Evolutionary conservation across 1,140 invertebrate species (phyloP), one percentile per base, ranked within the genome.

Genomic region (Neoseiulus cucumeris): DNA sequence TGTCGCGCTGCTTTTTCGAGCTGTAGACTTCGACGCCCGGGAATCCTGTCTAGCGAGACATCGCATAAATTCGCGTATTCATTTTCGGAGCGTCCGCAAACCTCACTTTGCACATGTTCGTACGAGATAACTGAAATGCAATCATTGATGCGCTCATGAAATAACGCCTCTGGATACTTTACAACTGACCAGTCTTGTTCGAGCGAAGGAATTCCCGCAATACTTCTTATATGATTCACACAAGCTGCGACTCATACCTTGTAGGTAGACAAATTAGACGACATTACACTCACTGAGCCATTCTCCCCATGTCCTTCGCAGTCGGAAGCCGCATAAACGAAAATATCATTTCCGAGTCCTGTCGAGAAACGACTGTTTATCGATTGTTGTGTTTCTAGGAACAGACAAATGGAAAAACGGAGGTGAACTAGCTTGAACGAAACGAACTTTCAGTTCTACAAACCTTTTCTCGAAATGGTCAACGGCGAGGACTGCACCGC

Each of bases 251-350:
- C 4, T 2, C 14, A 39, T 25, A 65, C n/a, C 64, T 41, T 65
- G 22, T 42, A 25, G 2, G 20, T 65, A 30, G n/a, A 65, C 29
- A 65, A 17, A 9, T 39, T 39, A 4, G 33, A 39, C 33, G 33
- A 39, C 33, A 39, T 39, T 9, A 39, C 33, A 39, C 33, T 39
- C 33, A 39, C 4, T 4, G 33, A 39, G 33, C 33, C 33, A 39
- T 39, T 39, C 33, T 39, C 51, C 14, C 14, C 33, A 59, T 75
- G 73, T 4, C 72, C 72, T 44, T 72, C 67, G 73, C 85, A 88
- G 69, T 85, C 81, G 0, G 82, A 79, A 0, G 80, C 80, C 86
- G 85, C 87, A 71, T 84, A 84, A 1, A 87, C 70, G 72, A 85
- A 87, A 71, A 85, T 78, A 74, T 87, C 85, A 73, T 84, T 83